phyloP scores from a whole-genome alignment of 2,888 invertebrate genomes.

The Hypena proboscidalis region DNA sequence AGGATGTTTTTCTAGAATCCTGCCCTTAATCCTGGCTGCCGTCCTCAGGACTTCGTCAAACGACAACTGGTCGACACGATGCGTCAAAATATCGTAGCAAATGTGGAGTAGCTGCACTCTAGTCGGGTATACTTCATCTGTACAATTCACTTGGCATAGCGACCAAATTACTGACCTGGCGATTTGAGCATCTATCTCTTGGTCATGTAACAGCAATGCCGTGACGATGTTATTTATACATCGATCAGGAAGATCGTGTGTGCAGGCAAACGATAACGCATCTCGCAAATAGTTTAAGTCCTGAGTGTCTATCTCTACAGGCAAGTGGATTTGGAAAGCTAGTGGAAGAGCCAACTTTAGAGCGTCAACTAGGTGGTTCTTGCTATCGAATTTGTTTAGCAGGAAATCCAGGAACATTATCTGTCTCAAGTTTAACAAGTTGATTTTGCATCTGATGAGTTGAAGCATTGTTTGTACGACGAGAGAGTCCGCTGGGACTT shows the following conservation, averaged over 20 bases:
- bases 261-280: conserved; percentile 82
- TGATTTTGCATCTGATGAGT: conserved; percentile 86
- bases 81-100: conserved; percentile 76
- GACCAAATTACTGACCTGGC: conserved; percentile 85
- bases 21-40: conserved; percentile 75
- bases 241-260: conserved; percentile 77
- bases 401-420: conserved; percentile 87
- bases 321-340: conserved; percentile 87
- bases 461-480: conserved; percentile 88
- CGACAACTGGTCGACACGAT: conserved; percentile 68
- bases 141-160: conserved; percentile 77
- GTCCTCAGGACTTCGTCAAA: conserved; percentile 81
- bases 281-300: conserved; percentile 81
- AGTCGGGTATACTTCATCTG: conserved; percentile 63
- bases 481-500: conserved; percentile 84
- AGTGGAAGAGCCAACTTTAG: conserved; percentile 87
- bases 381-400: conserved; percentile 75
- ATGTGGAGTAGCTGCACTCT: conserved; percentile 81
- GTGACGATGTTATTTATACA: conserved; percentile 83
- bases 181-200: conserved; percentile 67
- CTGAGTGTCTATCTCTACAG: conserved; percentile 83
- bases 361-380: conserved; percentile 86
- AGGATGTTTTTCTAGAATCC: conserved; percentile 71
- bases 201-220: conserved; percentile 74
- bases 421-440: conserved; percentile 85